Percentiles rank a stretch among this genome's conserved stretches.
Conservation (phyloP, 2,888 invertebrate species). For the Stenoptilia bipunctidactyla region DNA sequence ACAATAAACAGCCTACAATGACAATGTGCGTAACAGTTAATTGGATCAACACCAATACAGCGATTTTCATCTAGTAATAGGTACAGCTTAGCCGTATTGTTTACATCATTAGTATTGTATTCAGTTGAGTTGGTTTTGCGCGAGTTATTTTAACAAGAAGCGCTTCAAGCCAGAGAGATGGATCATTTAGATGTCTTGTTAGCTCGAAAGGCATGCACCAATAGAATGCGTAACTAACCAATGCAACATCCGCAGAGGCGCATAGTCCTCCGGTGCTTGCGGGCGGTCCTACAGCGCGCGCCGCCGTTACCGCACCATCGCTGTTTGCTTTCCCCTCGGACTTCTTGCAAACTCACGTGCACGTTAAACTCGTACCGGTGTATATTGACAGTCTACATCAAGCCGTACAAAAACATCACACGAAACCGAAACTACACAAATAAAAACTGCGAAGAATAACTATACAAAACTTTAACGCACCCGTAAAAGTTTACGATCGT, state of each 20-base stretch:
- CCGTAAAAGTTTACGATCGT: slow-evolving; percentile 27
- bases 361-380: slow-evolving; percentile 46
- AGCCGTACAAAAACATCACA: slow-evolving; percentile 12
- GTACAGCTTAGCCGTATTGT: too few relatives aligned
- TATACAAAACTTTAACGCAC: slow-evolving; percentile 16
- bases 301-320: slow-evolving; percentile 46
- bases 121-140: too few relatives aligned
- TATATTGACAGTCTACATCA: slow-evolving; percentile 32
- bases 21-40: too few relatives aligned
- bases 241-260: slow-evolving; percentile 65
- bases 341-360: slow-evolving; percentile 47
- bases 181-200: too few relatives aligned
- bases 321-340: slow-evolving; percentile 23
- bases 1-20: too few relatives aligned
- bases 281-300: slow-evolving; percentile 31
- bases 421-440: neutral
- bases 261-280: slow-evolving; percentile 51
- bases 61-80: too few relatives aligned
- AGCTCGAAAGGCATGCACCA: neutral
- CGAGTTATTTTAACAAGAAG: too few relatives aligned
- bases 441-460: neutral
- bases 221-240: slow-evolving; percentile 35
- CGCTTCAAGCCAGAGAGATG: too few relatives aligned
- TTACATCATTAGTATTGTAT: too few relatives aligned
- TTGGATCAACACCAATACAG: too few relatives aligned